These are phyloP conservation scores for Drosophila nasuta DNA, from an alignment of 1,140 invertebrate species.

Conservation along the genomic window DNA sequence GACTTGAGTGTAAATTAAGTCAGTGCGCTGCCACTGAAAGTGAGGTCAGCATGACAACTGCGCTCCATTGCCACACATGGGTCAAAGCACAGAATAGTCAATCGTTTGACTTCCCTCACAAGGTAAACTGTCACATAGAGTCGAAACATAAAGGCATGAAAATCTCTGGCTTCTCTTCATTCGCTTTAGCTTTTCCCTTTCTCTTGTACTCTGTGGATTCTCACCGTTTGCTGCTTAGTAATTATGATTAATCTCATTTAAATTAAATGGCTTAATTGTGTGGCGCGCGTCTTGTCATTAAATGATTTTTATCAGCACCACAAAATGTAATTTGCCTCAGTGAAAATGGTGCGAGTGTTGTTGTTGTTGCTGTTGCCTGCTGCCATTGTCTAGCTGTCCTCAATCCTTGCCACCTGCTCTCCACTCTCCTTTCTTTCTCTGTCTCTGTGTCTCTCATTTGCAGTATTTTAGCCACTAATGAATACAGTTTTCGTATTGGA, in stretches of 20 bases:
- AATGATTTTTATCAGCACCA: slow-evolving; percentile 80
- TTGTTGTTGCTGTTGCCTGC: slow-evolving; percentile 15
- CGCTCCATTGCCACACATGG: slow-evolving; percentile 11
- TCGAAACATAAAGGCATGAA: slow-evolving; percentile 25
- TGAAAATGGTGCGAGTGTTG: slow-evolving; percentile 24
- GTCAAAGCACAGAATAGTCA: slow-evolving; percentile 22
- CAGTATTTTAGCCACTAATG: slow-evolving; percentile 40
- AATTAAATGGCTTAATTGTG: slow-evolving; percentile 82
- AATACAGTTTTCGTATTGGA: slow-evolving; percentile 26
- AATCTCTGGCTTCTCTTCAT: slow-evolving; percentile 19
- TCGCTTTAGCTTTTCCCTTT: neutral
- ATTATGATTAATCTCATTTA: slow-evolving; percentile 84
- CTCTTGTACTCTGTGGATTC: neutral
- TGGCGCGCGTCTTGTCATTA: slow-evolving; percentile 74
- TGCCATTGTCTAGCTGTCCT: slow-evolving; percentile 41
- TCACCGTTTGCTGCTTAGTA: slow-evolving; percentile 63
- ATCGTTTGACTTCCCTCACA: slow-evolving; percentile 1
- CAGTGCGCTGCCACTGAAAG: slow-evolving; percentile 45
- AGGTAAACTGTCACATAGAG: slow-evolving; percentile 22
- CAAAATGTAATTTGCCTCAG: slow-evolving; percentile 66
- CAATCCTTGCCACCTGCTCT: neutral
- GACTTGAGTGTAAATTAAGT: slow-evolving; percentile 73
- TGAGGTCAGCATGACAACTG: slow-evolving; percentile 12
- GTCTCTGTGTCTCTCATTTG: slow-evolving; percentile 6
- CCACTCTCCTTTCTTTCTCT: too few species aligned